Base-by-base conservation (phyloP, 2,113 vertebrate species). In the Bubo blakistoni region DNA sequence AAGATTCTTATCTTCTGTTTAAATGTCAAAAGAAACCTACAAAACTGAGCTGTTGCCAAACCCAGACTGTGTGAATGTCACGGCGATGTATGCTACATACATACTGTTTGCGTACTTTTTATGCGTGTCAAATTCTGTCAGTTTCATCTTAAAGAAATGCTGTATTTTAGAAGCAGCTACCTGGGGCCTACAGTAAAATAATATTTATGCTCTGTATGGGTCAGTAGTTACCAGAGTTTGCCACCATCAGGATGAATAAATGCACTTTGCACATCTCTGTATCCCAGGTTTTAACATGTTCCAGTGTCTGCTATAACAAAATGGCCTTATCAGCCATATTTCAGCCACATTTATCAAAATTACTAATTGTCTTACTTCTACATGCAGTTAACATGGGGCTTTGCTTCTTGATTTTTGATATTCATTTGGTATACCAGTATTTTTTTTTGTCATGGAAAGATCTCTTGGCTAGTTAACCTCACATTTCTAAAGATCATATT, bases 11-110 rank as follows among this genome's bases (percentile, higher is more conserved):
- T 18, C 81, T 92, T 94, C 70, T 89, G 66, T 85, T 91, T 96
- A 98, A 98, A 98, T 98, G 97, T 98, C 97, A 97, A 93, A 96
- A 94, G 94, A 95, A 94, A 92, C 78, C 65, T 89, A 96, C 84
- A 94, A 97, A 88, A 88, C 92, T 88, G 83, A 96, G 95, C 27
- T 55, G 62, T 94, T 97, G 92, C 94, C 97, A 93, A 98, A 94
- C 62, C 32, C 42, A 95, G 84, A 69, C 94, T 96, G 67, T 79
- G 80, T 97, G 97, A 98, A 97, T 97, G 97, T 97, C 98, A 98
- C 81, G 71, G 57, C 8, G 46, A 96, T 95, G 79, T 32, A 88
- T 79, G 66, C 57, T 67, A 93, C 32, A 42, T 82, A 55, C 61
- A 55, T 94, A 88, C 80, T 51, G 49, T 89, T 66, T 91, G 82